phyloP scores from a whole-genome alignment of 2,113 vertebrate genomes.

The Hippocampus guttulatus region DNA sequence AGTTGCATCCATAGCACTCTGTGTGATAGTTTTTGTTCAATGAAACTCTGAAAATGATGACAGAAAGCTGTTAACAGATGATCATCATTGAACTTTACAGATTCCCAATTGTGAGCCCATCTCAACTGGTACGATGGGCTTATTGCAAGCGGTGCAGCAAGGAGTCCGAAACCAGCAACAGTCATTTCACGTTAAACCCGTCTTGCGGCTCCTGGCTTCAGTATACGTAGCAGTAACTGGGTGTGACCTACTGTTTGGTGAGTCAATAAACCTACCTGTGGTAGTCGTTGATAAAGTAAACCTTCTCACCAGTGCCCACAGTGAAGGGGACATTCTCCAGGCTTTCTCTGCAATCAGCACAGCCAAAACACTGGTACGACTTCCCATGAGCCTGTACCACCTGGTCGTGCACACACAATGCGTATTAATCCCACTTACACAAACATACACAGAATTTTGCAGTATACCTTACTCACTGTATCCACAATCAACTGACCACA shows the following conservation, averaged over 20 bases:
- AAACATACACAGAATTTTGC: neutral
- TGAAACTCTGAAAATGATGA: constrained; percentile 72
- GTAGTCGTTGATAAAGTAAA: constrained; percentile 91
- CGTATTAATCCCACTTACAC: neutral
- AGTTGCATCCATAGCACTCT: constrained; percentile 82
- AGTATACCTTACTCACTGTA: constrained; percentile 72
- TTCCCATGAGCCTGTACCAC: constrained; percentile 88
- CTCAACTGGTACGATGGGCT: constrained; percentile 55
- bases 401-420: constrained; percentile 52
- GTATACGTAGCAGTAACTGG: constrained; percentile 2
- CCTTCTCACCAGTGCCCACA: constrained; percentile 80
- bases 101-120: constrained; percentile 20
- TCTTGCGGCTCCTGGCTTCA: constrained; percentile 16
- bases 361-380: constrained; percentile 91
- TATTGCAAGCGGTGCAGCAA: constrained; percentile 49
- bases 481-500: constrained; percentile 86
- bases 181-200: constrained; percentile 13
- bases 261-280: constrained; percentile 74
- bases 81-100: neutral
- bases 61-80: neutral
- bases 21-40: constrained; percentile 85
- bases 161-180: constrained; percentile 49
- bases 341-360: constrained; percentile 81
- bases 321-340: constrained; percentile 85
- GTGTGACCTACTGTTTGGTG: neutral